These are phyloP conservation scores for Coracias cyanogaster DNA, from an alignment of 2,797 vertebrate genomes.

Conservation along the genomic window DNA sequence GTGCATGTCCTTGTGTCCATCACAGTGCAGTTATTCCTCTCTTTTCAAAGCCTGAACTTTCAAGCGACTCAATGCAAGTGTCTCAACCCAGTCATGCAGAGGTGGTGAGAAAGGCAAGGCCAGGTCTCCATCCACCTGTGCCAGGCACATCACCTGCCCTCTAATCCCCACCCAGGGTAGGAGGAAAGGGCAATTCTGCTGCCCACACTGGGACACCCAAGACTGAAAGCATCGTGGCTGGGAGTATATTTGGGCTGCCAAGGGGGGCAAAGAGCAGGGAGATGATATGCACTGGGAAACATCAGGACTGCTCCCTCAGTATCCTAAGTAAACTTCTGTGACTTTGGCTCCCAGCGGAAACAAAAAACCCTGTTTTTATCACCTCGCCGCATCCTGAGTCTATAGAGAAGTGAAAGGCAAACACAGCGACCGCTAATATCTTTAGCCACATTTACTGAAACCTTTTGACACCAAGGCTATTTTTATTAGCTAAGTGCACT, in stretches of 20 bases:
- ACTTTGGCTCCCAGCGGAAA: slow-evolving; percentile 48
- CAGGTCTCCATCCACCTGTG: background rate
- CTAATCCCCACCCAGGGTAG: background rate
- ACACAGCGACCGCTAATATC: slow-evolving; percentile 68
- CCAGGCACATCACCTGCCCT: background rate
- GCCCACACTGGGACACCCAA: background rate
- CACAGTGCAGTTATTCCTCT: background rate
- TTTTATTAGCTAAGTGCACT: slow-evolving; percentile 82
- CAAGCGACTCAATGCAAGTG: fast-evolving
- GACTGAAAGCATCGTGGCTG: background rate
- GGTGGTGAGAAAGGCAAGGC: background rate
- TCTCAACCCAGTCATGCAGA: background rate
- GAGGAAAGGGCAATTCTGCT: background rate
- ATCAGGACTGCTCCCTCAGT: background rate
- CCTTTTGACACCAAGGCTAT: slow-evolving; percentile 79
- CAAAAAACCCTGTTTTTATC: slow-evolving; percentile 66
- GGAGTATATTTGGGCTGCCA: background rate
- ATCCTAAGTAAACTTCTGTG: background rate
- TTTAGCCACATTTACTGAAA: slow-evolving; percentile 75
- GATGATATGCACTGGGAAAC: background rate
- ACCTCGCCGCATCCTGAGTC: slow-evolving; percentile 41
- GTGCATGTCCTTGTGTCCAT: background rate
- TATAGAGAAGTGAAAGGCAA: slow-evolving; percentile 34
- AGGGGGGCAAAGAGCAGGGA: background rate
- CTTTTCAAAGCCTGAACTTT: background rate